Evolutionary conservation across 2,113 vertebrate species (phyloP).

Genomic region (Neolamprologus caudopunctatus): DNA sequence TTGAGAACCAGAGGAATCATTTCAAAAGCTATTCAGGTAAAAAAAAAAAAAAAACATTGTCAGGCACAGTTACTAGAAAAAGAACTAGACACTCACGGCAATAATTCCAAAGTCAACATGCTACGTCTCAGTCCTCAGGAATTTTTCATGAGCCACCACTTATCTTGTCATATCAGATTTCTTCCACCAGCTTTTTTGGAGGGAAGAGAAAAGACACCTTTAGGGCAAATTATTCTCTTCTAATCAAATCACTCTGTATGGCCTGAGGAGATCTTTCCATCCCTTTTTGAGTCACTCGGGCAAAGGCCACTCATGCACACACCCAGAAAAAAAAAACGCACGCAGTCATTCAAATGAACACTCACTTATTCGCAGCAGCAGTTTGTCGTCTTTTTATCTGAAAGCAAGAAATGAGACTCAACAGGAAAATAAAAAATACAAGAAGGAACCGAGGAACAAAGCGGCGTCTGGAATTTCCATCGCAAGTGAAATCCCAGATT

Average conservation of each 20-base stretch:
- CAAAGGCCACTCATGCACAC: constrained; percentile 11
- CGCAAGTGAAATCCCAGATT: constrained; percentile 57
- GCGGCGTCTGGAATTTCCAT: constrained; percentile 63
- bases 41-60: constrained; percentile 50
- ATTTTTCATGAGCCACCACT: constrained; percentile 75
- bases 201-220: constrained; percentile 65
- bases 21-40: constrained; percentile 44
- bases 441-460: constrained; percentile 35
- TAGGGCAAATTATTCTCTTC: constrained; percentile 70
- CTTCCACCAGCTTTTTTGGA: constrained; percentile 55
- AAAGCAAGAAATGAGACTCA: constrained; percentile 23
- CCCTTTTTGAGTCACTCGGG: constrained; percentile 30
- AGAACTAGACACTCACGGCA: constrained; percentile 38
- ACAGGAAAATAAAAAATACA: constrained; percentile 28
- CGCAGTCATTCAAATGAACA: not conserved
- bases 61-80: constrained; percentile 45
- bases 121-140: constrained; percentile 61
- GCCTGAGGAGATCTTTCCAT: constrained; percentile 47
- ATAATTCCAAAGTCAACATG: constrained; percentile 64
- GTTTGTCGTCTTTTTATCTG: constrained; percentile 14
- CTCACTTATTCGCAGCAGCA: not conserved
- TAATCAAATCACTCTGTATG: constrained; percentile 64
- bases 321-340: not conserved
- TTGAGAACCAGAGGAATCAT: constrained; percentile 7
- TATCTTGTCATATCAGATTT: constrained; percentile 74